phyloP scores from a whole-genome alignment of 2,113 vertebrate genomes.

The Mohoua ochrocephala region DNA sequence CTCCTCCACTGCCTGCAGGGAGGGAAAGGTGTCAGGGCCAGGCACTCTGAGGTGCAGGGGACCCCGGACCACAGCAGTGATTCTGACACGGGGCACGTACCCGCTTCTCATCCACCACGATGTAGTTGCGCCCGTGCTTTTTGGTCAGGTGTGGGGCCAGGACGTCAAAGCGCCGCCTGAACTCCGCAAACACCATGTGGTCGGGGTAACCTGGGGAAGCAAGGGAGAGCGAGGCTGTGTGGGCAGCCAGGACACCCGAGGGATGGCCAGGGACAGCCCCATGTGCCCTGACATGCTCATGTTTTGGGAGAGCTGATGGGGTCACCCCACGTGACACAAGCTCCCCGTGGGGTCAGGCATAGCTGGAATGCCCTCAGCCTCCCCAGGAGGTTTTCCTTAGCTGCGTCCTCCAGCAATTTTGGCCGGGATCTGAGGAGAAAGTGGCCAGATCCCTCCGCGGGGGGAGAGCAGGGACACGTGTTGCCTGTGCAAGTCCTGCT shows the following conservation, averaged over 20 bases:
- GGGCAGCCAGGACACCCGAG: rapidly evolving
- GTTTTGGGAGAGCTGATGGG: not conserved
- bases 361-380: not conserved
- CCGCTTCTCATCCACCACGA: slow-evolving; percentile 90
- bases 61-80: not conserved
- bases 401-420: not conserved
- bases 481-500: slow-evolving; percentile 14
- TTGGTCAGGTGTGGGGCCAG: slow-evolving; percentile 93
- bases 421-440: not conserved
- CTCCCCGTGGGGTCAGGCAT: not conserved
- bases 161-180: slow-evolving; percentile 91
- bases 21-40: not conserved
- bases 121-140: slow-evolving; percentile 91
- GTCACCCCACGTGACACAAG: not conserved
- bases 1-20: slow-evolving; percentile 86
- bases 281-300: rapidly evolving
- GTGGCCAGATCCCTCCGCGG: not conserved
- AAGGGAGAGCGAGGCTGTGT: not conserved
- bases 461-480: not conserved
- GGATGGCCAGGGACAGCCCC: not conserved
- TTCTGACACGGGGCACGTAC: slow-evolving; percentile 47
- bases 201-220: slow-evolving; percentile 87
- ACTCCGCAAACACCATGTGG: slow-evolving; percentile 97
- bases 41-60: not conserved
- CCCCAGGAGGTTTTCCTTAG: not conserved